Evolutionary conservation across 2,888 invertebrate genomes (phyloP), one percentile per base, ranked within the genome.

Genomic region (Trisateles emortualis): DNA sequence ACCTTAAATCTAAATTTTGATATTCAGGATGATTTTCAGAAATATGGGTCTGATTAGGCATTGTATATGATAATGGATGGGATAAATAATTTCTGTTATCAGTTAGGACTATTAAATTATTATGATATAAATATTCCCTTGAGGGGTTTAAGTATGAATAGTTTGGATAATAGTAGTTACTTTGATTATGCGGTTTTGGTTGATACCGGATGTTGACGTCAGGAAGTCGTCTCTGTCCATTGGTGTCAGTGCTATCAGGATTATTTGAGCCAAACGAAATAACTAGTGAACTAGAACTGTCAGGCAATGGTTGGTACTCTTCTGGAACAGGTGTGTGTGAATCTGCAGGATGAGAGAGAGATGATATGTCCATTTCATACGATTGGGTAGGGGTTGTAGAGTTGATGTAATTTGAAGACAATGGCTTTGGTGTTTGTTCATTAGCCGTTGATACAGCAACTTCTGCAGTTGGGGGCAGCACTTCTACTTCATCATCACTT

Each of bases 401-500:
- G 66, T 88, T 88, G 16, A 86, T 80, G 65, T 83, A 87, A 60
- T 86, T 87, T 17, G 88, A 87, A 19, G 90, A 87, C 41, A 87
- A 77, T 33, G 83, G 84, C 60, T 86, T 87, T 42, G 79, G 76
- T 26, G 67, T 29, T 45, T 72, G 69, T 30, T 79, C 79, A 62
- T 74, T 82, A 36, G 70, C 64, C 38, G 72, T 65, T 30, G 73
- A 54, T n/a, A 80, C 58, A 30, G 67, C 68, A 11, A 66, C 70
- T 36, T 86, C 85, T 50, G 77, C 61, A 14, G 79, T 70, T 40
- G 80, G 54, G 4, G 88, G 88, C 30, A 92, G 68, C 9, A 92
- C 87, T 73, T 90, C 93, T 59, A 94, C 92, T 68, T 95, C 95
- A 68, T 94, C 94, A 79, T 95, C 95, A 83, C 95, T 95, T 70